Conservation (phyloP, 2,113 vertebrate species). For the Mormyrus lacerda region DNA sequence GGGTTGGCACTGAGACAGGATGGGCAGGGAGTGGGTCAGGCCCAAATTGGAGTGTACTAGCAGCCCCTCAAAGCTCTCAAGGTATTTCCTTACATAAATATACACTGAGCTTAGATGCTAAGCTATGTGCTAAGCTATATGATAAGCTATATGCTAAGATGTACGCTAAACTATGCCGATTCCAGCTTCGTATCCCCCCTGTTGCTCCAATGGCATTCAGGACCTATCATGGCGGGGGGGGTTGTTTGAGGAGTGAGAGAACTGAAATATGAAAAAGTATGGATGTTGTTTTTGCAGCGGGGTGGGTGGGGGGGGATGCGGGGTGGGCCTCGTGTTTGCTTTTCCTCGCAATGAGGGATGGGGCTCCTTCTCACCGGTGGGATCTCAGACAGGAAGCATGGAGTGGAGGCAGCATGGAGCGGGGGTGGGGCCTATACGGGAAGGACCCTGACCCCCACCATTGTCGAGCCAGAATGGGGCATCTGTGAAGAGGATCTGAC, state of each 20-base stretch:
- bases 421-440: not conserved
- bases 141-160: not conserved
- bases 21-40: not conserved
- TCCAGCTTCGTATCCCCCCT: not conserved
- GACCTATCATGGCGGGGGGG: not conserved
- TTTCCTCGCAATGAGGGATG: conserved; percentile 19
- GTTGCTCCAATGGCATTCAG: not conserved
- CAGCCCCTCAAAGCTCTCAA: conserved; percentile 9
- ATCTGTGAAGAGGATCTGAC: not conserved
- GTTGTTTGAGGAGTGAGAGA: not conserved
- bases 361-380: not conserved
- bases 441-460: not conserved
- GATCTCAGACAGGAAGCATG: conserved; percentile 27
- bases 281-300: not conserved
- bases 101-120: not conserved
- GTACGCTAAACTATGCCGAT: not conserved
- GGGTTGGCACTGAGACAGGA: not conserved
- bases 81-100: conserved; percentile 25
- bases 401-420: not conserved
- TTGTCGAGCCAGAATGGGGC: not conserved
- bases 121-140: not conserved
- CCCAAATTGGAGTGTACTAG: conserved; percentile 7
- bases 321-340: conserved; percentile 17
- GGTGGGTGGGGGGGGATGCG: not conserved
- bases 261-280: not conserved